phyloP scores from a whole-genome alignment of 2,113 vertebrate species.

The Rhagologus leucostigma region DNA sequence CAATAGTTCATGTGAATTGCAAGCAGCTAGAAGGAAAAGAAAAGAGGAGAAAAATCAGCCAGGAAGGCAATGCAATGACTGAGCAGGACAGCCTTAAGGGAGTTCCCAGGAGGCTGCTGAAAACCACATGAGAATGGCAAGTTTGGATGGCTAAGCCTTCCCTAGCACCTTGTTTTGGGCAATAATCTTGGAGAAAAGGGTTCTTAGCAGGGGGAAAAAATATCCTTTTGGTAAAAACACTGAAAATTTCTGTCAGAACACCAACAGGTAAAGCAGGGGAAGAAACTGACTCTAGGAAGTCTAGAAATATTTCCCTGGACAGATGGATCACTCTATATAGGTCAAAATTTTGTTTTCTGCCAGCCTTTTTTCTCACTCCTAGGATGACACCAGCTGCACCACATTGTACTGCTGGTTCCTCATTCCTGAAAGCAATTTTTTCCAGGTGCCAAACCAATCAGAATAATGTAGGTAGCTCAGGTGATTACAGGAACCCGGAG shows the following conservation, averaged over 20 bases:
- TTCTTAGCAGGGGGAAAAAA: not conserved
- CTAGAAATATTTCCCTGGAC: not conserved
- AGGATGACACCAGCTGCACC: constrained; percentile 19
- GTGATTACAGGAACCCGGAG: not conserved
- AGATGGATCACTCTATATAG: constrained; percentile 26
- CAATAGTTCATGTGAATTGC: not conserved
- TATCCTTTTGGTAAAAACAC: not conserved
- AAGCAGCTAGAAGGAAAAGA: not conserved
- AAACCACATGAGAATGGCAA: not conserved
- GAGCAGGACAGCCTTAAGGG: not conserved
- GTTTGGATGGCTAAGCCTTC: not conserved
- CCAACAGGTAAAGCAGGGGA: not conserved
- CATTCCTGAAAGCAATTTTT: not conserved
- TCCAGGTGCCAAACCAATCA: not conserved
- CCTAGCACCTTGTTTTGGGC: not conserved
- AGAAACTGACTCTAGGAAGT: not conserved
- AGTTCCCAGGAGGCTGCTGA: not conserved
- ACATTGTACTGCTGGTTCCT: not conserved
- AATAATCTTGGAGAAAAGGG: not conserved
- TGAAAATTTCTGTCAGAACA: not conserved
- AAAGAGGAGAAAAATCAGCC: fast-evolving
- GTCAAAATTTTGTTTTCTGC: constrained; percentile 6
- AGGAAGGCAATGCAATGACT: not conserved
- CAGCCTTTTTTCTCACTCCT: not conserved
- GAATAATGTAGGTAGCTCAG: not conserved